Evolutionary conservation across 2,797 vertebrate species (phyloP).

Genomic region (Poecilia wingei): DNA sequence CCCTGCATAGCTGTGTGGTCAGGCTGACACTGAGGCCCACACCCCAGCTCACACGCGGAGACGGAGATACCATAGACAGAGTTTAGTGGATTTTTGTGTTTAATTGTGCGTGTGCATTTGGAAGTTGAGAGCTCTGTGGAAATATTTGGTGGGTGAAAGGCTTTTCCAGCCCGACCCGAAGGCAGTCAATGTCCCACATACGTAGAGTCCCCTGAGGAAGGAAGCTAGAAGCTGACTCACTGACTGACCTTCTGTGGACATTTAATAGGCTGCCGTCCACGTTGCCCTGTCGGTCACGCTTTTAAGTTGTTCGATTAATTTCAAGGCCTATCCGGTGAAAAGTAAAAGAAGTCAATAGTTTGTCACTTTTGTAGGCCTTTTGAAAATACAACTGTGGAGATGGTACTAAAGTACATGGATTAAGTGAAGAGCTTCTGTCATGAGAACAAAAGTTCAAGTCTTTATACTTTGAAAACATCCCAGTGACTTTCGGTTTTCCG

Average conservation of each 20-base stretch:
- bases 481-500: neutral
- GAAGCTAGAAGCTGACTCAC: slow-evolving; percentile 66
- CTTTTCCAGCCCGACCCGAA: slow-evolving; percentile 67
- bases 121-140: slow-evolving; percentile 46
- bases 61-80: slow-evolving; percentile 40
- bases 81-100: slow-evolving; percentile 31
- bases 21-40: slow-evolving; percentile 41
- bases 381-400: neutral
- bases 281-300: slow-evolving; percentile 30
- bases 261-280: slow-evolving; percentile 14
- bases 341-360: neutral
- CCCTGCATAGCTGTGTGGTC: slow-evolving; percentile 58
- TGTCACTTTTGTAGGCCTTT: neutral
- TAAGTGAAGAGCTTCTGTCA: neutral
- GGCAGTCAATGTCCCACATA: slow-evolving; percentile 71
- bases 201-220: slow-evolving; percentile 53
- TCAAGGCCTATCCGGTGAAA: slow-evolving; percentile 9
- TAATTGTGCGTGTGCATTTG: slow-evolving; percentile 23
- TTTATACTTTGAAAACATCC: neutral
- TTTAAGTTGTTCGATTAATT: slow-evolving; percentile 14
- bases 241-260: slow-evolving; percentile 43
- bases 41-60: slow-evolving; percentile 19
- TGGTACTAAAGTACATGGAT: neutral
- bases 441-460: neutral
- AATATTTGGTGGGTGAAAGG: slow-evolving; percentile 61